Percentiles rank a stretch among this genome's conserved stretches.
phyloP scores from a whole-genome alignment of 37 sponge, comb jelly and placozoan genomes.

The Petrosia ficiformis region DNA sequence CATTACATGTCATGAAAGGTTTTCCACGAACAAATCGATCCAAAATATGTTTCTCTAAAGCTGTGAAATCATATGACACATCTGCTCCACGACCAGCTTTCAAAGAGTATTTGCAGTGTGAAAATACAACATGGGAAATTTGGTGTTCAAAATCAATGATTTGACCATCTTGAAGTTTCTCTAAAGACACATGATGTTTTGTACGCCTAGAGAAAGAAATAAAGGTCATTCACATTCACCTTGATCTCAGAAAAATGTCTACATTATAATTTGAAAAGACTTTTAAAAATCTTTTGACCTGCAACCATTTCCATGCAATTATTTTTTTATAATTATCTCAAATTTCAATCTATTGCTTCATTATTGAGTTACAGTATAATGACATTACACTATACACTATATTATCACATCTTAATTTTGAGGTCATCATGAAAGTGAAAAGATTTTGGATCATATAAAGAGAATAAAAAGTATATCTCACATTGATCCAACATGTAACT shows the following conservation, averaged over 20 bases:
- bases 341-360: too few species aligned
- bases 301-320: too few species aligned
- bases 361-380: too few species aligned
- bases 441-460: neutral
- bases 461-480: neutral
- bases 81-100: constrained; percentile 28
- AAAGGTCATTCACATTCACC: too few species aligned
- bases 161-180: constrained; percentile 6
- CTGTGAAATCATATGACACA: constrained; percentile 21
- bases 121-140: constrained; percentile 14
- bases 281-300: too few species aligned
- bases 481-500: neutral
- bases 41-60: constrained; percentile 38
- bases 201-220: too few species aligned
- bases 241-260: too few species aligned
- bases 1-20: constrained; percentile 6
- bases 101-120: constrained; percentile 41
- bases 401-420: too few species aligned
- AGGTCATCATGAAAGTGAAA: too few species aligned
- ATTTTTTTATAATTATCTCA: too few species aligned
- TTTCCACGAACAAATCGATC: constrained; percentile 28
- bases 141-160: constrained; percentile 24
- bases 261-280: too few species aligned
- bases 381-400: too few species aligned
- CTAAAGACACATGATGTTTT: constrained; percentile 2